phyloP scores from a whole-genome alignment of 2,888 invertebrate genomes.

The Seladonia tumulorum region DNA sequence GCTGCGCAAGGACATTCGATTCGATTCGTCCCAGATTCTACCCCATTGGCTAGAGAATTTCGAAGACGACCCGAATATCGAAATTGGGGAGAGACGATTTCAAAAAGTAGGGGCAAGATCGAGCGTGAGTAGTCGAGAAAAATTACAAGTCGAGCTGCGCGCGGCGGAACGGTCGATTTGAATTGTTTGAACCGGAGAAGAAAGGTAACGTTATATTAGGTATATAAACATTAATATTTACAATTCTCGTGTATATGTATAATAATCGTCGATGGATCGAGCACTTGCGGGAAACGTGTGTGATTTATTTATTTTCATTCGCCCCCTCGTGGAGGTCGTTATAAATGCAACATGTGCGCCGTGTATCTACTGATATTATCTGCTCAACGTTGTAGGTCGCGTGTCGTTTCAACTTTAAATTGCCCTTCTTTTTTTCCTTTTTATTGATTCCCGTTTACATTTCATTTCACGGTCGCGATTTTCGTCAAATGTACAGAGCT shows the following conservation, averaged over 20 bases:
- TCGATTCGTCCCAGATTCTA: not conserved
- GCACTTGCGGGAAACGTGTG: not conserved
- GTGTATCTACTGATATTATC: not conserved
- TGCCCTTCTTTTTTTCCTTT: not conserved
- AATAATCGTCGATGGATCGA: not conserved
- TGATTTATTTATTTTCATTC: not conserved
- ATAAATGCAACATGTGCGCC: not conserved
- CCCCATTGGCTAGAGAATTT: not conserved
- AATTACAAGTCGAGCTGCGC: not conserved
- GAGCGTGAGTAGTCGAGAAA: not conserved
- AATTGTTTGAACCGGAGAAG: not conserved
- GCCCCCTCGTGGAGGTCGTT: not conserved
- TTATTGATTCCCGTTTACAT: not conserved
- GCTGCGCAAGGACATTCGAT: not conserved
- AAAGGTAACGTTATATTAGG: too few species aligned
- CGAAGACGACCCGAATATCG: not conserved
- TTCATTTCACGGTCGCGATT: not conserved
- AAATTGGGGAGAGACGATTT: not conserved
- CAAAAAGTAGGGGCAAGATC: not conserved
- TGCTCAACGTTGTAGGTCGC: not conserved
- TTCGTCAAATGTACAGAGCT: not conserved
- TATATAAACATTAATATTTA: not conserved
- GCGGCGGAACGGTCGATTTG: not conserved
- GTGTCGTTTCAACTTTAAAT: not conserved
- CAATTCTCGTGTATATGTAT: not conserved